Percentiles rank a stretch among this genome's conserved stretches.
Evolutionary conservation across 2,888 invertebrate genomes (phyloP).

Genomic region (Lithophane semibrunnea): DNA sequence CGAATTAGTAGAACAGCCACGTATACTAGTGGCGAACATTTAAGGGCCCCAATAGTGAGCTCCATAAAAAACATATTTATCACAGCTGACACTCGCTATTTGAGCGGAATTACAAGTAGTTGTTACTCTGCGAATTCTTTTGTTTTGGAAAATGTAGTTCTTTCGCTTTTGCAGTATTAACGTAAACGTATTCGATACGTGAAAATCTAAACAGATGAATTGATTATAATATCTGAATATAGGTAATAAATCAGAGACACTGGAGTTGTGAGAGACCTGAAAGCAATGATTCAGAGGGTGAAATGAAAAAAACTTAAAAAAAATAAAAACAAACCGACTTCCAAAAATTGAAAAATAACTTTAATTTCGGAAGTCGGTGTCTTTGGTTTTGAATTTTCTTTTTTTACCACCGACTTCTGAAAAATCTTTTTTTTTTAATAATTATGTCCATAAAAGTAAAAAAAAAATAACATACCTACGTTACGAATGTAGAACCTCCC

Average conservation of each 20-base stretch:
- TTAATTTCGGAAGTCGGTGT: too few relatives aligned
- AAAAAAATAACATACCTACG: too few relatives aligned
- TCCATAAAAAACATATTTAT: constrained; percentile 53
- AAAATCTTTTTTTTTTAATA: too few relatives aligned
- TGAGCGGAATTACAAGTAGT: constrained; percentile 49
- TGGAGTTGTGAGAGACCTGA: not conserved
- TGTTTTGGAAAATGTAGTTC: constrained; percentile 15
- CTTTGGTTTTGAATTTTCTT: too few relatives aligned
- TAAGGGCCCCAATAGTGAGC: constrained; percentile 34
- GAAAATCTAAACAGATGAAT: not conserved
- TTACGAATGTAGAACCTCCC: too few relatives aligned
- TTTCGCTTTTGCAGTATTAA: not conserved
- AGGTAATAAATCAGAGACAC: not conserved
- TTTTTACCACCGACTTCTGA: too few relatives aligned
- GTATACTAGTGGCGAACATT: constrained; percentile 38
- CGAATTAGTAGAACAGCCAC: constrained; percentile 51
- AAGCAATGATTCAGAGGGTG: not conserved
- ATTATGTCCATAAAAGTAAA: too few relatives aligned
- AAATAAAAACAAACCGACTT: too few relatives aligned
- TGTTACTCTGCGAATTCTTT: constrained; percentile 18
- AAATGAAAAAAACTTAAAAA: not conserved
- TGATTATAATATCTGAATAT: not conserved
- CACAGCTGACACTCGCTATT: constrained; percentile 48
- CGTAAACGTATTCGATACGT: not conserved
- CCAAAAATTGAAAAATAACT: too few relatives aligned